Evolutionary conservation across 2,888 invertebrate species (phyloP), one percentile per base, ranked within the genome.

Genomic region (Eueremaeus valkanovi): DNA sequence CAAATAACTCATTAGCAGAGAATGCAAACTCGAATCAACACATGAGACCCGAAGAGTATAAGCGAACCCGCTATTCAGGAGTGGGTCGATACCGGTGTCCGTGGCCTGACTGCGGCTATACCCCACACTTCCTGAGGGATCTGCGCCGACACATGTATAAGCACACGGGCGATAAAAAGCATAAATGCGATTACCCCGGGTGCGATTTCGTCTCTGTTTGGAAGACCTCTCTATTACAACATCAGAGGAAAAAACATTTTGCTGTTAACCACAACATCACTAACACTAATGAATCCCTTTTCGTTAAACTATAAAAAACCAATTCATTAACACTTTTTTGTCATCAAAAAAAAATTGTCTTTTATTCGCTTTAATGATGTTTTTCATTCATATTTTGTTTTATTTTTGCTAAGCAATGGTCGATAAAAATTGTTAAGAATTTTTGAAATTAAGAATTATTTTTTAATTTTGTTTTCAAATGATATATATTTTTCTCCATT

Each of bases 61-160:
- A 75, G 49, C 70, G 75, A 1, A 75, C 75, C 29, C 3, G 75
- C 3, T 75, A 75, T 29, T 70, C 70, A 21, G 75, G 75, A 29
- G 42, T 75, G 16, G 75, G 75, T 18, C 75, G 75, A 36, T 75
- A 75, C 36, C 75, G 75, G n/a, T 75, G 75, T 40, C 72, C 70
- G 21, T 75, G 75, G 75, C 75, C 75, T n/a, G 75, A 75, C 42
- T 75, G 75, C 29, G 49, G 51, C 16, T 75, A 75, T 42, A 75
- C 75, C 11, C 75, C 75, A 40, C 75, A 75, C 51, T 75, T 75
- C 24, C 29, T 75, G 27, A 70, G 75, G 3, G 75, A 75, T 58
- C 31, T 75, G 24, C 75, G 75, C 31, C 70, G 75, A n/a, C 75
- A 75, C 42, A 75, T 75, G 75, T 75, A 31, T 27, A 75, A 75